Base-by-base conservation (phyloP, 1,140 invertebrate genomes). In the Macrosteles quadrilineatus region DNA sequence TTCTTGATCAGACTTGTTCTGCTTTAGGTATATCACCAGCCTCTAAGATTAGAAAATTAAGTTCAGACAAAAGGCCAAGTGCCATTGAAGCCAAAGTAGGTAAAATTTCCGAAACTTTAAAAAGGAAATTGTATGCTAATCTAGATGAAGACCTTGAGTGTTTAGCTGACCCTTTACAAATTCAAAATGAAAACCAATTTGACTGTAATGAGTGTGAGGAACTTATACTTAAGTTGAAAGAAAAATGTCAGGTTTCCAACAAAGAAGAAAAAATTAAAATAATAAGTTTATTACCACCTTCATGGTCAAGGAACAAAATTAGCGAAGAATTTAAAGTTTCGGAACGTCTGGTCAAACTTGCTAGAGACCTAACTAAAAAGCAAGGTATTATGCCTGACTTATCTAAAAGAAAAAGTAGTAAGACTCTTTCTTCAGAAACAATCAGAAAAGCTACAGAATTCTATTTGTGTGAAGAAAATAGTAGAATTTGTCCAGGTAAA, bases 261-360 rank as follows among this genome's bases (percentile, higher is more conserved):
- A 70, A 70, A 70, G 69, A 70, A 32, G n/a, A 65, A 45, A 40
- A 66, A 66, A 65, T 66, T 64, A 36, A 70, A 50, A 65, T 70
- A 6, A 70, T 70, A 29, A 57, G 32, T 65, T 70, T 70, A 70
- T 25, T 70, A 19, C 69, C 69, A 43, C 17, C 23, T 65, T 70
- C 59, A 9, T 65, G 69, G 57, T 6, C 17, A 12, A 47, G 32
- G 32, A 14, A 6, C 6, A 40, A 64, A 64, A 31, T 64, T 29
- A 68, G 47, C 36, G 19, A 55, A 68, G 45, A 67, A 59, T 68
- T 71, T 59, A 71, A 63, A 43, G 65, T 71, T n/a, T 68, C 45
- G 21, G 65, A 57, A 67, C 25, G 43, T 25, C 36, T 55, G 1
- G 50, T 71, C 57, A 67, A 68, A 68, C 19, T 47, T 25, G 21